Base-by-base conservation (phyloP, 1,140 invertebrate genomes). In the Melanaphis sacchari region DNA sequence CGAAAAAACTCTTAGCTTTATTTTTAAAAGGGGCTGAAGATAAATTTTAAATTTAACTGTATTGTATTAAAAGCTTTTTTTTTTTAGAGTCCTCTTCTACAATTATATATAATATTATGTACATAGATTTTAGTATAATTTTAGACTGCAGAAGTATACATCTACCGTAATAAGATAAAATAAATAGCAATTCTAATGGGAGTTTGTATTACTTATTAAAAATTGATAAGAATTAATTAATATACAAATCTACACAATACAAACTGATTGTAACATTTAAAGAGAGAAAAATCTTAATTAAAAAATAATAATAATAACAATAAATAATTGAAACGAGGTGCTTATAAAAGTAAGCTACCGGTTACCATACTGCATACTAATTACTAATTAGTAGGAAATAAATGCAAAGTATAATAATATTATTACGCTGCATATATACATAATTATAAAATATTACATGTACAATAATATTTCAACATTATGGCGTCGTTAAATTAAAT, bases 321-420 rank as follows among this genome's bases (percentile, higher is more conserved):
- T 85, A 43, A 40, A 85, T 40, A 85, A 85, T 85, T 52, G 31
- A 89, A 89, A 89, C 87, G 15, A 89, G 40, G 46, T 36, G 46
- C 46, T 89, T 89, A 52, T 89, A 36, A 89, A 52, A 52, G n/a
- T 89, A 52, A 89, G n/a, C 87, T 22, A 15, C n/a, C 46, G 43
- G 46, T 38, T 89, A n/a, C 43, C 43, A 46, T 31, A 49, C 31
- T 49, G 85, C 43, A 89, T 52, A 49, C 46, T 89, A 89, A 89
- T 89, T 52, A 49, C 46, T 89, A 89, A 89, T 89, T 89, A 49
- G 87, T 43, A n/a, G 59, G 31, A 76, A 76, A 52, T 38, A 89
- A 89, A 89, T 52, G 49, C 46, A 36, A 89, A 52, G 46, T 85
- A 85, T 76, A 76, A 76, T 76, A 76, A 76, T 76, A 66, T 66